Conservation (phyloP, 1,140 invertebrate species). For the Coptotermes formosanus region DNA sequence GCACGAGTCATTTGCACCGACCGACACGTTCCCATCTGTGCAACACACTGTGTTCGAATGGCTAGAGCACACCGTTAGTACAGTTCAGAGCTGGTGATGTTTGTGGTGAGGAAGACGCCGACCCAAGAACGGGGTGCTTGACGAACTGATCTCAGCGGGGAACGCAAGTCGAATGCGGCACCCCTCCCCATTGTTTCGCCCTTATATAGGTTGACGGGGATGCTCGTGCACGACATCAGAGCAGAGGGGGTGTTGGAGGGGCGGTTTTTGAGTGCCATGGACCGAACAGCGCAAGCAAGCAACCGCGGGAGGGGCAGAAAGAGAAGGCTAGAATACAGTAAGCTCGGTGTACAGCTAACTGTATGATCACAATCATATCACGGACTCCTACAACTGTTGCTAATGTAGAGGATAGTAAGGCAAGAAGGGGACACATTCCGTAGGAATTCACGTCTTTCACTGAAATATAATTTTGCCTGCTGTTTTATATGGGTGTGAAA, state of each 20-base stretch:
- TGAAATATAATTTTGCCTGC: no score
- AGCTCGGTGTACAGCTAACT: not conserved
- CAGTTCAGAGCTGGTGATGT: not conserved
- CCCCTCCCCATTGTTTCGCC: not conserved
- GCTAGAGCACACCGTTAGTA: not conserved
- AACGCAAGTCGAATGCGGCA: not conserved
- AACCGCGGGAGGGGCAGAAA: not conserved
- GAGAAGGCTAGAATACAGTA: not conserved
- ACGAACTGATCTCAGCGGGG: not conserved
- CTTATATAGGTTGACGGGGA: not conserved
- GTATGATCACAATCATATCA: constrained; percentile 1
- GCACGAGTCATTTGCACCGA: not conserved
- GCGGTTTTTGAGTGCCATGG: not conserved
- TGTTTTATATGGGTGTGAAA: no score
- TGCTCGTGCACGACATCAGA: not conserved
- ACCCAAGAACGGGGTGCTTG: not conserved
- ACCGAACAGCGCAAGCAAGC: not conserved
- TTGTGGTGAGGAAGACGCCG: not conserved
- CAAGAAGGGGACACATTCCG: not conserved
- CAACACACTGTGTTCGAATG: not conserved
- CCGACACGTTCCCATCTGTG: not conserved
- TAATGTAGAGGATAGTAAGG: not conserved
- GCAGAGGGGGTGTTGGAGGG: not conserved
- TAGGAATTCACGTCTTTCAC: no score
- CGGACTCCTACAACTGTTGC: not conserved